These are phyloP conservation scores for Callosobruchus maculatus DNA, from an alignment of 2,888 invertebrate species.

Conservation along the genomic window DNA sequence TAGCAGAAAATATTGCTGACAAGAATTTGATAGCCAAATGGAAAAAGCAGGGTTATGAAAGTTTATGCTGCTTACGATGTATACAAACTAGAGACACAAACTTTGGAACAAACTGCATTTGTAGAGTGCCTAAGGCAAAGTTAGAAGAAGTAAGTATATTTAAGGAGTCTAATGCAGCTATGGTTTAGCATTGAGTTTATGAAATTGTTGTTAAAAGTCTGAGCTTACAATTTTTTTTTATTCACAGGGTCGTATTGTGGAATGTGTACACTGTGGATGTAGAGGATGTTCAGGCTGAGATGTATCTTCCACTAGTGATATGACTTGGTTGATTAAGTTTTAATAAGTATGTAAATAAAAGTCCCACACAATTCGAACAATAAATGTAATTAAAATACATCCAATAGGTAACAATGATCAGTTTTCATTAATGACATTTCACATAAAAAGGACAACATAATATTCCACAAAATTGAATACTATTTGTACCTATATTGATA, in stretches of 20 bases:
- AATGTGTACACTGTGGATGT: conserved; percentile 98
- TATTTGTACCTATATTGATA: background rate
- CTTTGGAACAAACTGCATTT: conserved; percentile 98
- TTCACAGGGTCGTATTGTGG: conserved; percentile 80
- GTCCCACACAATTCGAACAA: background rate
- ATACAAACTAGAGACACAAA: conserved; percentile 98
- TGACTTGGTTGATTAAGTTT: background rate
- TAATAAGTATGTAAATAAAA: background rate
- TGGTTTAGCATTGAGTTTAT: too few relatives aligned
- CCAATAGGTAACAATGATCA: background rate
- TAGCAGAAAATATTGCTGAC: conserved; percentile 95
- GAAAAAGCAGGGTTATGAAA: conserved; percentile 99
- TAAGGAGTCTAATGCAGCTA: background rate
- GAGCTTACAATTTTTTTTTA: conserved; percentile 5
- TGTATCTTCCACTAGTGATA: background rate
- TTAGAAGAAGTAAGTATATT: conserved; percentile 71
- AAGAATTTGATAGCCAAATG: conserved; percentile 97
- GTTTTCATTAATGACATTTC: background rate
- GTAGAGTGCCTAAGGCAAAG: conserved; percentile 96
- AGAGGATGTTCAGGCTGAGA: conserved; percentile 89
- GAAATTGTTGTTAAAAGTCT: too few relatives aligned
- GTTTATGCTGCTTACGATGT: conserved; percentile 94
- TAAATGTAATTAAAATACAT: background rate
- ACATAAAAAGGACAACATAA: background rate
- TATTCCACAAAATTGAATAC: background rate